phyloP scores from a whole-genome alignment of 2,888 invertebrate genomes.

The Polydrusus tereticollis region DNA sequence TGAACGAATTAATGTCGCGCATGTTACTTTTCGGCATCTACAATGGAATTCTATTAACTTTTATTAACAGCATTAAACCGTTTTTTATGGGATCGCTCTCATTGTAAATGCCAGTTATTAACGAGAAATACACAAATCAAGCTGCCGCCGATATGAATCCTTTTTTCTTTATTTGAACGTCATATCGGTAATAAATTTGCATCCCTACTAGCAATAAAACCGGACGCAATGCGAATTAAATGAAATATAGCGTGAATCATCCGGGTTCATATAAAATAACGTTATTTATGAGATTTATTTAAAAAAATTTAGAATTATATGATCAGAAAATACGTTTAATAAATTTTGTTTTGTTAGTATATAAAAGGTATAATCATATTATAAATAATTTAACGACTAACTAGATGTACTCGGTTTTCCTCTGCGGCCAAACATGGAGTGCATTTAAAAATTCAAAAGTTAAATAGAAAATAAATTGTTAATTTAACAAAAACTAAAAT shows the following conservation, averaged over 20 bases:
- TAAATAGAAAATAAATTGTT: no score
- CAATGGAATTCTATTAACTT: neutral
- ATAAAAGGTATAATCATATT: no score
- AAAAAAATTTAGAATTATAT: neutral
- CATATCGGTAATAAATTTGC: slow-evolving; percentile 10
- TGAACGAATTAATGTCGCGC: no score
- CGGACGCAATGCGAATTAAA: slow-evolving; percentile 4
- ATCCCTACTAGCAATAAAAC: slow-evolving; percentile 13
- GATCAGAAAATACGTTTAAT: neutral
- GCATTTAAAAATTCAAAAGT: no score
- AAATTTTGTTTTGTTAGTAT: neutral
- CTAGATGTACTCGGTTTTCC: no score
- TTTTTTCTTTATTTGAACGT: slow-evolving; percentile 13
- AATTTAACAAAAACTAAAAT: no score
- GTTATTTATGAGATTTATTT: slow-evolving; percentile 1
- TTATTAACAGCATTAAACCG: neutral
- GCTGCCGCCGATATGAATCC: neutral
- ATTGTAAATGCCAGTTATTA: neutral
- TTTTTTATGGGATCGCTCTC: neutral
- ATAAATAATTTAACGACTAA: no score
- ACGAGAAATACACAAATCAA: slow-evolving; percentile 17
- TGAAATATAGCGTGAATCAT: slow-evolving; percentile 6
- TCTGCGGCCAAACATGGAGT: no score
- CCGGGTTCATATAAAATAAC: neutral
- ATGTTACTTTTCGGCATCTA: no score